phyloP scores from a whole-genome alignment of 2,113 vertebrate species.

The Boulengeromyrus knoepffleri region DNA sequence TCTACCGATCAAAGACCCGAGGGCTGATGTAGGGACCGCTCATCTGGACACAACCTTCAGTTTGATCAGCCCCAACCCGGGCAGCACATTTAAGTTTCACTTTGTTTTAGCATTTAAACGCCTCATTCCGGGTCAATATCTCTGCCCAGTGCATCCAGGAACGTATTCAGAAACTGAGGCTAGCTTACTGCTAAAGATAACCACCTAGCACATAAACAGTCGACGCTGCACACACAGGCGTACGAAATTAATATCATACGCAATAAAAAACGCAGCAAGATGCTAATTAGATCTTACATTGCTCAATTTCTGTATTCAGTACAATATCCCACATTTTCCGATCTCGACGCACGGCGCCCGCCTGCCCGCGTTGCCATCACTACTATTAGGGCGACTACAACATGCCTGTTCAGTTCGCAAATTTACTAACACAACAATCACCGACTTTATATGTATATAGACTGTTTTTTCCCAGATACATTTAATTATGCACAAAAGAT shows the following conservation, averaged over 20 bases:
- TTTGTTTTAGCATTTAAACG: background rate
- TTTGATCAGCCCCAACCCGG: background rate
- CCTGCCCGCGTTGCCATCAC: background rate
- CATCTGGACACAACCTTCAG: background rate
- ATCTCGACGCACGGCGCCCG: background rate
- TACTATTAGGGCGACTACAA: background rate
- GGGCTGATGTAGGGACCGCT: background rate
- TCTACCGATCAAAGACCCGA: background rate
- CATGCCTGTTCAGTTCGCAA: background rate
- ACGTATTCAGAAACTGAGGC: background rate
- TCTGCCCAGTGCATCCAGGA: background rate
- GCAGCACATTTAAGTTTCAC: background rate
- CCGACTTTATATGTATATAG: background rate
- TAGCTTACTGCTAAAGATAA: background rate
- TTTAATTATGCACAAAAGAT: background rate
- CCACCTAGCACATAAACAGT: background rate
- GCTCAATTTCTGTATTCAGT: background rate
- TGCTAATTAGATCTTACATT: background rate
- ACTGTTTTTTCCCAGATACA: background rate
- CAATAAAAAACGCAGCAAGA: background rate
- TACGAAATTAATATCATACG: background rate
- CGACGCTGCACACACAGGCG: background rate
- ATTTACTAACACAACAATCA: background rate
- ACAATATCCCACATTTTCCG: background rate
- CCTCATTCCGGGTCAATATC: background rate